These are phyloP conservation scores for Andrena haemorrhoa DNA, from an alignment of 2,888 invertebrate genomes.

Conservation along the genomic window DNA sequence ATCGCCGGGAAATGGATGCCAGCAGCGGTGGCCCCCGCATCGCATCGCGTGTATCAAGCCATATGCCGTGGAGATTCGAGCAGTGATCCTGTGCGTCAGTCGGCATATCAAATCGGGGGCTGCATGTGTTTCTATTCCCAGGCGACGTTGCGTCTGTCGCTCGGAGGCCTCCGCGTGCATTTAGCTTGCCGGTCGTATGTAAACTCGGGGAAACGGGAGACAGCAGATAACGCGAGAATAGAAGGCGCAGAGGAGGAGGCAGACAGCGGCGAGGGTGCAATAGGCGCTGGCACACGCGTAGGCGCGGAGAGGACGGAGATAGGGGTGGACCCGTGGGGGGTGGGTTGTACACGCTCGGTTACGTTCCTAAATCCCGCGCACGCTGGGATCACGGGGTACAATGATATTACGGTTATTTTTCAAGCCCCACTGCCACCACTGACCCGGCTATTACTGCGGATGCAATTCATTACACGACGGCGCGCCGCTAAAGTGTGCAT, in stretches of 20 bases:
- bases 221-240: slow-evolving; percentile 53
- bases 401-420: slow-evolving; percentile 79
- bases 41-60: slow-evolving; percentile 67
- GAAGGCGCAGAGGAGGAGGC: slow-evolving; percentile 25
- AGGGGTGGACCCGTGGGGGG: no score
- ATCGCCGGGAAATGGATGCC: slow-evolving; percentile 53
- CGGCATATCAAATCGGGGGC: slow-evolving; percentile 74
- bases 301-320: background rate
- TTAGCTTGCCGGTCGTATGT: slow-evolving; percentile 50
- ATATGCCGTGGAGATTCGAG: slow-evolving; percentile 75
- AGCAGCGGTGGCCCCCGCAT: slow-evolving; percentile 41
- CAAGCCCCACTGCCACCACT: slow-evolving; percentile 68
- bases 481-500: slow-evolving; percentile 69
- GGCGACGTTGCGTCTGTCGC: slow-evolving; percentile 58
- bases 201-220: slow-evolving; percentile 46
- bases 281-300: background rate
- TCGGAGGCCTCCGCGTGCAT: slow-evolving; percentile 55
- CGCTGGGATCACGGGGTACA: slow-evolving; percentile 53
- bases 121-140: slow-evolving; percentile 62
- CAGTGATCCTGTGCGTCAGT: slow-evolving; percentile 74
- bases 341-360: background rate
- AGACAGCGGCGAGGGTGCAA: slow-evolving; percentile 5
- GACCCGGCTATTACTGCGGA: slow-evolving; percentile 77
- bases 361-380: slow-evolving; percentile 53
- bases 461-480: slow-evolving; percentile 77